phyloP scores from a whole-genome alignment of 1,140 invertebrate species.

The Ladona fulva region DNA sequence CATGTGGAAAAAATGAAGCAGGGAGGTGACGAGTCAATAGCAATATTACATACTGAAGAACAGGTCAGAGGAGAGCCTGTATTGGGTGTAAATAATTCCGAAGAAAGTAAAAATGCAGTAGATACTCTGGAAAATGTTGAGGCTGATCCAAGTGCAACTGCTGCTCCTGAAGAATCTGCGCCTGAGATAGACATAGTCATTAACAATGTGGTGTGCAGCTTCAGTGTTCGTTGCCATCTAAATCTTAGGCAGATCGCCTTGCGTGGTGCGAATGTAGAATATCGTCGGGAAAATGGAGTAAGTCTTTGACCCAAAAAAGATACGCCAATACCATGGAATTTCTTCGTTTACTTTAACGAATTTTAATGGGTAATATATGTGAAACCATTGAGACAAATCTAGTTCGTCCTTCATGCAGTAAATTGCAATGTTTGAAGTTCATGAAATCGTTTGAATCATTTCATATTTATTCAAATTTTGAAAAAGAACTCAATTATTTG shows the following conservation, averaged over 20 bases:
- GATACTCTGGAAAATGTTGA: not conserved
- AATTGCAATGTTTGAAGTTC: not conserved
- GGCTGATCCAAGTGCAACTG: conserved; percentile 13
- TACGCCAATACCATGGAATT: too few species aligned
- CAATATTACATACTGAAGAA: not conserved
- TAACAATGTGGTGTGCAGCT: conserved; percentile 98
- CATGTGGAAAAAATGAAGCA: not conserved
- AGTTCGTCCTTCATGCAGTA: not conserved
- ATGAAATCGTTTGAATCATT: not conserved
- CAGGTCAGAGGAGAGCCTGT: not conserved
- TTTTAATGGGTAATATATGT: too few species aligned
- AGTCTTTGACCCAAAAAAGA: conserved; percentile 31
- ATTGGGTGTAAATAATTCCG: not conserved
- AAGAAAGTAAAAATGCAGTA: not conserved
- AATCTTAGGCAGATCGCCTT: conserved; percentile 92
- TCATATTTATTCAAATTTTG: too few species aligned
- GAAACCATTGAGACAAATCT: not conserved
- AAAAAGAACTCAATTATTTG: too few species aligned
- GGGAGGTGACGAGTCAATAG: not conserved
- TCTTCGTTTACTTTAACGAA: too few species aligned
- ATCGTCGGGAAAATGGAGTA: conserved; percentile 85
- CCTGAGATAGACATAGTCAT: conserved; percentile 89
- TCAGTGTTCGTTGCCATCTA: conserved; percentile 93
- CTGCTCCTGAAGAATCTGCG: conserved; percentile 37
- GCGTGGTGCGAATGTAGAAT: conserved; percentile 89